A percentile compares a stretch with the other conserved stretches of the same genome.
Conservation (phyloP, 2,797 vertebrate genomes). For the Diplodus puntazzo region DNA sequence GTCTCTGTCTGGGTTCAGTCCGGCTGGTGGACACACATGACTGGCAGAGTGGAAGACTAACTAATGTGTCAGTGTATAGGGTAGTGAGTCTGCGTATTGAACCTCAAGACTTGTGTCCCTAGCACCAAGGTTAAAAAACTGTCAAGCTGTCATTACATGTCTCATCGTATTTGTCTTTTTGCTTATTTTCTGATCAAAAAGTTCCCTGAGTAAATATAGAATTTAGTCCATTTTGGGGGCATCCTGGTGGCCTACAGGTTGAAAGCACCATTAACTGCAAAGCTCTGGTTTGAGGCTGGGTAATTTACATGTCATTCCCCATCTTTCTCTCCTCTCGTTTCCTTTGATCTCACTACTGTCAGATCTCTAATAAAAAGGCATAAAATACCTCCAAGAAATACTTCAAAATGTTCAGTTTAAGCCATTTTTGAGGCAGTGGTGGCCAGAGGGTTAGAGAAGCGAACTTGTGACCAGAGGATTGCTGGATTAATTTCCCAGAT, state of each 20-base stretch:
- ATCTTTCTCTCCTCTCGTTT: neutral
- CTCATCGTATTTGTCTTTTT: neutral
- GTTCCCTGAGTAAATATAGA: neutral
- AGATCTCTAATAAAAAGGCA: neutral
- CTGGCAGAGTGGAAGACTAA: neutral
- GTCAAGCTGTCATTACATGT: neutral
- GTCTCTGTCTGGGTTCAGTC: constrained; percentile 45
- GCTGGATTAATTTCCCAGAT: too few relatives aligned
- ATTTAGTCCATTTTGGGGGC: neutral
- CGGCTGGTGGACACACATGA: constrained; percentile 34
- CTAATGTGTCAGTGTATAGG: neutral
- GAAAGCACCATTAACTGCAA: neutral
- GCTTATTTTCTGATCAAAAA: neutral
- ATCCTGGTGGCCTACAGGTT: neutral
- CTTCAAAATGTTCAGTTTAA: too few relatives aligned
- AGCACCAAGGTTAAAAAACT: neutral
- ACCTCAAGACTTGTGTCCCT: neutral
- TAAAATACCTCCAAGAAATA: too few relatives aligned
- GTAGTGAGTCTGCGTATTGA: neutral
- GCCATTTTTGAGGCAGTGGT: too few relatives aligned
- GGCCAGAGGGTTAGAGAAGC: too few relatives aligned
- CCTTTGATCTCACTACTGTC: neutral
- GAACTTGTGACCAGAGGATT: too few relatives aligned
- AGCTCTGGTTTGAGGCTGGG: neutral
- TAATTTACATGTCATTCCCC: neutral